Conservation (phyloP, 1,140 invertebrate genomes). For the Conus betulinus region DNA sequence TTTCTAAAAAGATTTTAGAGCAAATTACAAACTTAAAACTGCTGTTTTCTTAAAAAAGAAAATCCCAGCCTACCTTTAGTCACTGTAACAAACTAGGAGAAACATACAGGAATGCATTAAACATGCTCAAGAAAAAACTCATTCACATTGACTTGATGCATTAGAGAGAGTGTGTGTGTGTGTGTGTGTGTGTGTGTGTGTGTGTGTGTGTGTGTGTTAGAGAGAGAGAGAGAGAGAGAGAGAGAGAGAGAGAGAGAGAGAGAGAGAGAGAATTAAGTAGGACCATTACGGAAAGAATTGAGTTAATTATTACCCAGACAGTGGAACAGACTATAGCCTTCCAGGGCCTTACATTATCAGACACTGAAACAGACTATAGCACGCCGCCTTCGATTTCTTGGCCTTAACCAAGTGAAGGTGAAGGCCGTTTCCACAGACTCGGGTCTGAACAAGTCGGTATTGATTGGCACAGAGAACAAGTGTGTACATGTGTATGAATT, state of each 20-base stretch:
- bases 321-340: neutral
- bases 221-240: slow-evolving; percentile 19
- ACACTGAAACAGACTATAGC: neutral
- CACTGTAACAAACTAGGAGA: no score
- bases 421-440: neutral
- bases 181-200: neutral
- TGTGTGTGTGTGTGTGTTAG: no score
- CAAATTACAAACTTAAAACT: no score
- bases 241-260: neutral
- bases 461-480: neutral
- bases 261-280: neutral
- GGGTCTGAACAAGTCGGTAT: neutral
- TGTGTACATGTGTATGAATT: neutral
- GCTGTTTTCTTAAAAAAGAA: no score
- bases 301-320: neutral
- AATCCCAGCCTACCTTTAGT: no score
- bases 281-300: neutral
- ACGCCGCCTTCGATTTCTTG: neutral
- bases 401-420: neutral
- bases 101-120: no score
- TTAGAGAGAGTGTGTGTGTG: neutral
- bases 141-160: neutral
- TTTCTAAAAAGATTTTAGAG: no score
- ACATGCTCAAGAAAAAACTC: no score
- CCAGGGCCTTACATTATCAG: no score